phyloP scores from a whole-genome alignment of 2,888 invertebrate genomes.

The Stramonita haemastoma region DNA sequence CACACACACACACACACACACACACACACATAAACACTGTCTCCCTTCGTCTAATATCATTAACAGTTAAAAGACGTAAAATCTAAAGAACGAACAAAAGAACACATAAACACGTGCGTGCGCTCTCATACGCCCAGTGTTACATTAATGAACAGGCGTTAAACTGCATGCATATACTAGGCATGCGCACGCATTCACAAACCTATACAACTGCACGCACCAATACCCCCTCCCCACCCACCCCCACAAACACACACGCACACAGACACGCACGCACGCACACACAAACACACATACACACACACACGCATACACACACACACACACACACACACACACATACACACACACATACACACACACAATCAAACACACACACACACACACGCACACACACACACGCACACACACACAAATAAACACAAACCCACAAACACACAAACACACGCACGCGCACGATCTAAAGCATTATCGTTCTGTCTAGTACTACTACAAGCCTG shows the following conservation, averaged over 20 bases:
- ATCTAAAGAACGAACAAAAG: no score
- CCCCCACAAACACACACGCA: not conserved
- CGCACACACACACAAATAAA: not conserved
- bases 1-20: not conserved
- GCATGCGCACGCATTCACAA: not conserved
- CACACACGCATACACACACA: not conserved
- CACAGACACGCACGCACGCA: not conserved
- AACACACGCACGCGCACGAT: not conserved
- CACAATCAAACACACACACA: accelerated
- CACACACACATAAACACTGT: not conserved
- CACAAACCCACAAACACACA: not conserved
- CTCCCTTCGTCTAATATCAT: no score
- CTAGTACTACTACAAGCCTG: no score
- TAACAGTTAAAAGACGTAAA: no score
- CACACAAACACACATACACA: not conserved
- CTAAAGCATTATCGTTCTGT: no score
- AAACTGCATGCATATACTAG: no score
- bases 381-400: accelerated
- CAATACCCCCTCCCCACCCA: not conserved
- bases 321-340: not conserved
- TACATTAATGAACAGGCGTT: not conserved
- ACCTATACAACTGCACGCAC: not conserved
- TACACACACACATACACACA: not conserved
- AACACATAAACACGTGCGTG: no score
- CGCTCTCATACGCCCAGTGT: not conserved